These are phyloP conservation scores for Hirtodrosophila alboralis DNA, from an alignment of 2,888 invertebrate species.

Conservation along the genomic window DNA sequence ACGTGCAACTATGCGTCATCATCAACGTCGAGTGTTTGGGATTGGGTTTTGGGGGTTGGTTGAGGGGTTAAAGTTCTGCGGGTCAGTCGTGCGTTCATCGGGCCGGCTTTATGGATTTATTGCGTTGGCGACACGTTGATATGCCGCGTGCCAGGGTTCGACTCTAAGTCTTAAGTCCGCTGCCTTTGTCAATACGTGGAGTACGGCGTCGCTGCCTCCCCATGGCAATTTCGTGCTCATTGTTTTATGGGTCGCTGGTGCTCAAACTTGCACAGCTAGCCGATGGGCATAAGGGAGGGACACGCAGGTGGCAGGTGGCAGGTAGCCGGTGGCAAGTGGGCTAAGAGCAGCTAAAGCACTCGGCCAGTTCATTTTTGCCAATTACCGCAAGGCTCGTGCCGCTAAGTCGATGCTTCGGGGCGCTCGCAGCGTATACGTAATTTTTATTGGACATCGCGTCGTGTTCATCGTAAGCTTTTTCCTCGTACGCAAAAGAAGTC, in stretches of 20 bases:
- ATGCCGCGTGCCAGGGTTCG: constrained; percentile 53
- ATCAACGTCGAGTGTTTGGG: constrained; percentile 6
- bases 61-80: constrained; percentile 8
- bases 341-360: constrained; percentile 19
- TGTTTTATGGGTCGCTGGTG: constrained; percentile 57
- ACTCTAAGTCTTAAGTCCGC: constrained; percentile 26
- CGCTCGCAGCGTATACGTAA: constrained; percentile 63
- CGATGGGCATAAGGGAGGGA: constrained; percentile 15
- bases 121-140: constrained; percentile 74
- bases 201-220: constrained; percentile 5
- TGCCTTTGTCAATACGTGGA: constrained; percentile 41
- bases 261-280: constrained; percentile 21
- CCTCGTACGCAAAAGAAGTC: constrained; percentile 56
- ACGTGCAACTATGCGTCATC: constrained; percentile 72
- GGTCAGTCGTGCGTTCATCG: constrained; percentile 58
- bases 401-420: constrained; percentile 52
- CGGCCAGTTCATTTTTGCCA: constrained; percentile 51
- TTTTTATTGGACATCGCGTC: constrained; percentile 70
- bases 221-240: constrained; percentile 47
- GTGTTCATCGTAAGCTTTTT: constrained; percentile 57
- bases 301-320: constrained; percentile 17
- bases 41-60: constrained; percentile 6
- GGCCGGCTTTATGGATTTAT: constrained; percentile 65
- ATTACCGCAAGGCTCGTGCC: constrained; percentile 65
- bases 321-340: constrained; percentile 17